phyloP scores from a whole-genome alignment of 2,113 vertebrate species.

The Gyps fulvus region DNA sequence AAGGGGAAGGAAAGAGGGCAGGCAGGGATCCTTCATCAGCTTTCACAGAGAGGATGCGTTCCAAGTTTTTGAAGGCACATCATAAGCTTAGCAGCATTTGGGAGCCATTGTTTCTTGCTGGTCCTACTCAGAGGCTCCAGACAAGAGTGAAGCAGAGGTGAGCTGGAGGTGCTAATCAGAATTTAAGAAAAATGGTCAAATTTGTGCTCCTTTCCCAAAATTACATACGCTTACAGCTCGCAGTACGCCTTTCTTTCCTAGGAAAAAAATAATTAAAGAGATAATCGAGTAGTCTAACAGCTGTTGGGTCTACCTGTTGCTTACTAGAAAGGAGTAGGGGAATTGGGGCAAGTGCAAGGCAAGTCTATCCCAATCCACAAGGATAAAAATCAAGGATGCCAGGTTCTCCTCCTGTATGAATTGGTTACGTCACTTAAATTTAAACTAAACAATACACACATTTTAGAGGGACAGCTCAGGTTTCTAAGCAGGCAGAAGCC shows the following conservation, averaged over 20 bases:
- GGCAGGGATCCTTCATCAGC: slow-evolving; percentile 43
- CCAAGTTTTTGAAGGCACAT: slow-evolving; percentile 54
- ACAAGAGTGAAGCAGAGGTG: slow-evolving; percentile 38
- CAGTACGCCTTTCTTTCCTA: slow-evolving; percentile 29
- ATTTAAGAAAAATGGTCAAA: slow-evolving; percentile 7
- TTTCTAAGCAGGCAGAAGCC: background rate
- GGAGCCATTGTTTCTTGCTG: slow-evolving; percentile 40
- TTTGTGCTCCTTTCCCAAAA: slow-evolving; percentile 7
- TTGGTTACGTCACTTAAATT: background rate
- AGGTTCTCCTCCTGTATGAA: background rate
- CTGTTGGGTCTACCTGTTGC: background rate
- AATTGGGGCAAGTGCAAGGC: slow-evolving; percentile 35
- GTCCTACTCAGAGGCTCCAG: slow-evolving; percentile 40
- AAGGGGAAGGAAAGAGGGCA: background rate
- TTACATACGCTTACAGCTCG: background rate
- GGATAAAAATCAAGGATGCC: background rate
- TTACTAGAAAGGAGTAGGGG: background rate
- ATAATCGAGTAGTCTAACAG: background rate
- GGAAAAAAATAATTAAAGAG: background rate
- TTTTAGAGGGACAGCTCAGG: background rate
- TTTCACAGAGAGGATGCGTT: slow-evolving; percentile 15
- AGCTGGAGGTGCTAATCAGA: background rate
- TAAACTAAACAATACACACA: background rate
- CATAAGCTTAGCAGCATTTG: slow-evolving; percentile 61
- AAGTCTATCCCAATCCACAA: background rate